Percentiles rank a stretch among this genome's conserved stretches.
These are phyloP conservation scores for Phoxinus dragarum DNA, from an alignment of 2,797 vertebrate species.

Conservation along the genomic window DNA sequence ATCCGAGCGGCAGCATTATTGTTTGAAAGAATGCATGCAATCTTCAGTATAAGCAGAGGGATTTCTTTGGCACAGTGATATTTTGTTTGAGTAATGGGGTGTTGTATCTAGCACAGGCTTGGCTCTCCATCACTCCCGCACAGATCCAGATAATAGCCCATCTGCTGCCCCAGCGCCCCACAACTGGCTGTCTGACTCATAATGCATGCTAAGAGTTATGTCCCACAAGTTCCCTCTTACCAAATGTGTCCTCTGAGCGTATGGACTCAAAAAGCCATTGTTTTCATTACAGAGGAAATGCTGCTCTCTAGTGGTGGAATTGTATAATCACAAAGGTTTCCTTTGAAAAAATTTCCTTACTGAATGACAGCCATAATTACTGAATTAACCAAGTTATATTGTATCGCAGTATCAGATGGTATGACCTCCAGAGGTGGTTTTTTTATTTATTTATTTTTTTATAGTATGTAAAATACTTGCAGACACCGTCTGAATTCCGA, in stretches of 20 bases:
- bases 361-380: neutral
- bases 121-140: slow-evolving; percentile 53
- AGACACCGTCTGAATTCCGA: too few species aligned
- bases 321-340: neutral
- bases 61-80: slow-evolving; percentile 50
- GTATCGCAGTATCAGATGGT: neutral
- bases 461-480: too few species aligned
- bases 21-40: neutral
- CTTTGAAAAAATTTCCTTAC: neutral
- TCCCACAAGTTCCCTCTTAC: slow-evolving; percentile 37
- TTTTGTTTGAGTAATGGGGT: slow-evolving; percentile 62
- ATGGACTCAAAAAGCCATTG: neutral
- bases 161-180: slow-evolving; percentile 52
- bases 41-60: slow-evolving; percentile 15
- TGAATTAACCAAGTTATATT: neutral
- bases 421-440: neutral
- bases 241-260: slow-evolving; percentile 47
- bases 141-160: slow-evolving; percentile 60
- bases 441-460: neutral
- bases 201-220: slow-evolving; percentile 53
- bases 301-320: slow-evolving; percentile 65
- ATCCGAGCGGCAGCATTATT: neutral
- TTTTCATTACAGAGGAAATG: slow-evolving; percentile 60
- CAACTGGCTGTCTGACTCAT: slow-evolving; percentile 44
- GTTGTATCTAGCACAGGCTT: slow-evolving; percentile 48